A percentile compares a stretch with the other conserved stretches of the same genome.
phyloP scores from a whole-genome alignment of 1,140 invertebrate genomes.

The Sycophaga agraensis region DNA sequence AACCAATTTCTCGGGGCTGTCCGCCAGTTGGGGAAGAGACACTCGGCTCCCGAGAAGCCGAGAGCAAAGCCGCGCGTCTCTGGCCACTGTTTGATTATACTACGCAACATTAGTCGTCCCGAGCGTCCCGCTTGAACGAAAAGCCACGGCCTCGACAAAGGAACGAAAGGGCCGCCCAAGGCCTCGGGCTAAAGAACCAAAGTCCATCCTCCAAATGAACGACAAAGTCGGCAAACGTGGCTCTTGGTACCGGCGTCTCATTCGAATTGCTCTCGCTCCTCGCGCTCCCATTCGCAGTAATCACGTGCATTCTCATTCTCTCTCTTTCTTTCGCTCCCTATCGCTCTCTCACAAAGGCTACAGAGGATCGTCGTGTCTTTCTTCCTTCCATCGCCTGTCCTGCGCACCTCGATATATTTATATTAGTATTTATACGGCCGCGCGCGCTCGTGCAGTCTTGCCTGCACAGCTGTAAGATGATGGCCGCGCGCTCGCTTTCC shows the following conservation, averaged over 20 bases:
- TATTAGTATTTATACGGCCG: constrained; percentile 16
- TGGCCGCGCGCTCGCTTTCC: constrained; percentile 50
- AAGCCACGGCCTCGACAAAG: no score
- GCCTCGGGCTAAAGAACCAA: constrained; percentile 52
- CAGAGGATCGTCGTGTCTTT: constrained; percentile 34
- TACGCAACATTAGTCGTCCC: constrained; percentile 52
- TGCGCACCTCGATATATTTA: constrained; percentile 23
- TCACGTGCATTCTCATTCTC: background rate
- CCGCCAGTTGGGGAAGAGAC: no score
- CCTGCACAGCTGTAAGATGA: no score
- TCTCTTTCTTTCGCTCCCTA: background rate
- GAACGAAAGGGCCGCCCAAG: constrained; percentile 36
- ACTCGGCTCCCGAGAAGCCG: no score
- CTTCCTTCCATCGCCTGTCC: constrained; percentile 24
- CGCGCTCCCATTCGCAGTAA: constrained; percentile 22
- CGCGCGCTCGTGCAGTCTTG: no score
- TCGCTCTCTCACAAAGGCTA: constrained; percentile 30
- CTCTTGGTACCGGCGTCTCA: no score
- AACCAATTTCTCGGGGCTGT: no score
- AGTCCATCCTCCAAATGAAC: no score
- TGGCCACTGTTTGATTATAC: constrained; percentile 56
- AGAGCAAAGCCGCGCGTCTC: constrained; percentile 44
- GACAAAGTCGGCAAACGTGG: no score
- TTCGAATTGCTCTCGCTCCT: background rate
- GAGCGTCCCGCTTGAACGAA: constrained; percentile 24